Conservation (phyloP, 2,888 invertebrate species). For the Macrophya alboannulata region DNA sequence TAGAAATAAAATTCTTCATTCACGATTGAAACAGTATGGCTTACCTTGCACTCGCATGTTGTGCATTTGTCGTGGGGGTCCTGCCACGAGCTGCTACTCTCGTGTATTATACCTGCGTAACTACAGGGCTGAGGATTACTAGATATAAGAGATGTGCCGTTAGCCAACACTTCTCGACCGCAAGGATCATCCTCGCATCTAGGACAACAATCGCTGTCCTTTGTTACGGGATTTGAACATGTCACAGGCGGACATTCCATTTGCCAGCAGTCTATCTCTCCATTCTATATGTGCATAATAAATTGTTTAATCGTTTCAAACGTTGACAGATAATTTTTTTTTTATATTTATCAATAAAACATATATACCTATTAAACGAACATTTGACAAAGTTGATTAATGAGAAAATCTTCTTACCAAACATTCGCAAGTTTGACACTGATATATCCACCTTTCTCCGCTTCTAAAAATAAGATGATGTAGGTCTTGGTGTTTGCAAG, state of each 20-base stretch:
- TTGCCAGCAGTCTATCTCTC: slow-evolving; percentile 95
- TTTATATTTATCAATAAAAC: neutral
- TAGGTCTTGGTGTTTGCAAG: slow-evolving; percentile 91
- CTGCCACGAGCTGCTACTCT: slow-evolving; percentile 83
- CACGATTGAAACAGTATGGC: slow-evolving; percentile 68
- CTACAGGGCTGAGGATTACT: slow-evolving; percentile 82
- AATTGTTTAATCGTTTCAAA: neutral
- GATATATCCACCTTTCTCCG: slow-evolving; percentile 94
- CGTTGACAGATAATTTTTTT: neutral
- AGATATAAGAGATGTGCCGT: slow-evolving; percentile 74
- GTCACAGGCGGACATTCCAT: slow-evolving; percentile 89
- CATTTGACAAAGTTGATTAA: slow-evolving; percentile 9
- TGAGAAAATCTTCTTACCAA: slow-evolving; percentile 82
- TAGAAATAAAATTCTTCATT: neutral
- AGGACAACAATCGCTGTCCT: slow-evolving; percentile 87
- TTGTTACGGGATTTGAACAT: slow-evolving; percentile 85
- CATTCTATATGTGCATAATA: slow-evolving; percentile 83
- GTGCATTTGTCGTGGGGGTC: slow-evolving; percentile 86
- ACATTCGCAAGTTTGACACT: slow-evolving; percentile 96
- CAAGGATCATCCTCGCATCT: slow-evolving; percentile 86
- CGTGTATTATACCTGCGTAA: slow-evolving; percentile 83
- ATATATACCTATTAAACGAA: neutral
- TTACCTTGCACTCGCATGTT: slow-evolving; percentile 89
- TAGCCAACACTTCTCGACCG: slow-evolving; percentile 74
- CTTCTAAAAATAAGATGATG: slow-evolving; percentile 89